Base-by-base conservation (phyloP, 2,797 vertebrate species). In the Harpagifer antarcticus region DNA sequence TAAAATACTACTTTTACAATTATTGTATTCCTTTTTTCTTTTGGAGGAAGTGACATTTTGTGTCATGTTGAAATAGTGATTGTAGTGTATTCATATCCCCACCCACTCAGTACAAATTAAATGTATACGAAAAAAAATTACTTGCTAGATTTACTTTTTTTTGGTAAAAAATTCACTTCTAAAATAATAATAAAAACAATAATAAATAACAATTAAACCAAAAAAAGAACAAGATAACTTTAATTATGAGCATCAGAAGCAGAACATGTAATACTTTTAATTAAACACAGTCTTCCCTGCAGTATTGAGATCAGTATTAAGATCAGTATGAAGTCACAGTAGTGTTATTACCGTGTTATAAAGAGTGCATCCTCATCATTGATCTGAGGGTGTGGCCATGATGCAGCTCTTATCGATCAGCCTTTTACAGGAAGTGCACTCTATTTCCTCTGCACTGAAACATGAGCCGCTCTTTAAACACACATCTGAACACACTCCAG, bases 391-490 rank as follows among this genome's bases (percentile, higher is more conserved):
- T 37, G 33, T 6, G 61, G 53, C 44, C 43, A 3, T 56, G 50
- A 69, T 82, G 76, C 75, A 72, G 81, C 68, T 54, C 54, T 80
- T 76, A 91, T 77, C 40, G 77, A 89, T 86, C 76, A 31, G 55
- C 4, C 31, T 52, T 15, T 76, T 83, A 60, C 78, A 78, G 79
- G 74, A 86, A 79, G 59, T 63, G 40, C 37, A 49, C 66, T 69
- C 0, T 66, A 48, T 65, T 19, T 72, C 23, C 40, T 60, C 33
- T 49, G 63, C 42, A 2, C 43, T 81, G 86, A 79, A 88, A 85
- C 69, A 42, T 20, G 81, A 91, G 60, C 54, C 0, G 0, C n/a
- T 43, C 10, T 6, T 19, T 48, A 15, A 60, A n/a, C 56, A 43
- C 56, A 31, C 70, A 71, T 49, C 73, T 75, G 78, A 76, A 2